A percentile compares a stretch with the other conserved stretches of the same genome.
phyloP scores from a whole-genome alignment of 2,888 invertebrate genomes.

The Agrochola litura region DNA sequence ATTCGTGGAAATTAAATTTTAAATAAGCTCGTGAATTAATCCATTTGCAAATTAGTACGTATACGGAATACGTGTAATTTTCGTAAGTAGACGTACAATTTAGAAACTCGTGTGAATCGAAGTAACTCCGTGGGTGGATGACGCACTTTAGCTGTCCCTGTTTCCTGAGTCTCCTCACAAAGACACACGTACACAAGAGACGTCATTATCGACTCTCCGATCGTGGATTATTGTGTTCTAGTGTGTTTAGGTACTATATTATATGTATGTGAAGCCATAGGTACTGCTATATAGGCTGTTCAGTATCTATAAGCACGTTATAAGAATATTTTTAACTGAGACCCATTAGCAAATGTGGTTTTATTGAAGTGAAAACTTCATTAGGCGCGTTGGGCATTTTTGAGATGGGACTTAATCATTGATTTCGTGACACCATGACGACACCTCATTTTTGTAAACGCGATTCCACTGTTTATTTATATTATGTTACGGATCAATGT shows the following conservation, averaged over 20 bases:
- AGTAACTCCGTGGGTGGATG: conserved; percentile 59
- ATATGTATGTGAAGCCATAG: conserved; percentile 34
- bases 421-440: too few relatives aligned
- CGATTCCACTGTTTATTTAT: too few relatives aligned
- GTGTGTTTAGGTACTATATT: conserved; percentile 68
- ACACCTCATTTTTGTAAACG: too few relatives aligned
- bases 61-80: conserved; percentile 42
- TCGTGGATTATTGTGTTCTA: conserved; percentile 77
- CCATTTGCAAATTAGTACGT: conserved; percentile 55
- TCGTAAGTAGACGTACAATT: conserved; percentile 36
- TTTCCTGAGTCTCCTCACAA: conserved; percentile 72
- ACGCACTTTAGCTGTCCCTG: conserved; percentile 59
- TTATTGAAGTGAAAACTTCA: too few relatives aligned
- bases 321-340: not conserved
- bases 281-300: not conserved
- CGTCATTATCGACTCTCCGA: conserved; percentile 79
- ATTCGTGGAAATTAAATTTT: conserved; percentile 49
- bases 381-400: too few relatives aligned
- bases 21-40: conserved; percentile 47
- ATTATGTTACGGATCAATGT: too few relatives aligned
- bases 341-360: not conserved
- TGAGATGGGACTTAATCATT: too few relatives aligned
- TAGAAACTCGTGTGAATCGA: conserved; percentile 27
- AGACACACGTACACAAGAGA: conserved; percentile 77
- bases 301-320: not conserved